These are phyloP conservation scores for Columbina picui DNA, from an alignment of 2,113 vertebrate genomes.

Conservation along the genomic window DNA sequence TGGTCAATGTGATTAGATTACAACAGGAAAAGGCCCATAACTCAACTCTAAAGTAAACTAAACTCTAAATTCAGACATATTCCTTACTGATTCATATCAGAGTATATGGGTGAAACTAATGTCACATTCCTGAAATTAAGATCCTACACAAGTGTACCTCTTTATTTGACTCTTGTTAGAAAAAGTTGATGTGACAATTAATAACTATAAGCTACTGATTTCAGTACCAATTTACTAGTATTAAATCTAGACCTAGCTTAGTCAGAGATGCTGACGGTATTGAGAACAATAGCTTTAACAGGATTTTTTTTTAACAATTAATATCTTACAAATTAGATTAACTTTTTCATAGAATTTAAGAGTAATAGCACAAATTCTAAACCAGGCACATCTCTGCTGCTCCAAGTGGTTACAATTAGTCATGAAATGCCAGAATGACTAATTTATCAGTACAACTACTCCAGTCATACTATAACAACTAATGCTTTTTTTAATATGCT, in stretches of 20 bases:
- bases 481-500: slow-evolving; percentile 31
- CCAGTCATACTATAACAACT: neutral
- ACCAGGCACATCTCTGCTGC: neutral
- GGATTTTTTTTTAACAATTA: neutral
- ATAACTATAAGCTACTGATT: neutral
- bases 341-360: neutral
- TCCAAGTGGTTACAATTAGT: neutral
- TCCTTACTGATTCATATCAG: neutral
- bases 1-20: neutral
- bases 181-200: neutral
- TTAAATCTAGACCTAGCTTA: neutral
- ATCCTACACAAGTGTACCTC: neutral
- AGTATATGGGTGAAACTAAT: neutral
- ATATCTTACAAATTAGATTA: neutral
- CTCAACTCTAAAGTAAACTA: neutral
- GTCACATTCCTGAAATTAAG: neutral
- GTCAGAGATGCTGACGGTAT: neutral
- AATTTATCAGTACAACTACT: neutral
- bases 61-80: neutral
- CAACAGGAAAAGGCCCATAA: neutral
- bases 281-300: neutral
- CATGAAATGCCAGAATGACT: neutral
- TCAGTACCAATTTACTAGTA: neutral
- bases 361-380: slow-evolving; percentile 2
- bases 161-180: neutral